A percentile compares a stretch with the other conserved stretches of the same genome.
Evolutionary conservation across 2,888 invertebrate species (phyloP).

Genomic region (Furcula furcula): DNA sequence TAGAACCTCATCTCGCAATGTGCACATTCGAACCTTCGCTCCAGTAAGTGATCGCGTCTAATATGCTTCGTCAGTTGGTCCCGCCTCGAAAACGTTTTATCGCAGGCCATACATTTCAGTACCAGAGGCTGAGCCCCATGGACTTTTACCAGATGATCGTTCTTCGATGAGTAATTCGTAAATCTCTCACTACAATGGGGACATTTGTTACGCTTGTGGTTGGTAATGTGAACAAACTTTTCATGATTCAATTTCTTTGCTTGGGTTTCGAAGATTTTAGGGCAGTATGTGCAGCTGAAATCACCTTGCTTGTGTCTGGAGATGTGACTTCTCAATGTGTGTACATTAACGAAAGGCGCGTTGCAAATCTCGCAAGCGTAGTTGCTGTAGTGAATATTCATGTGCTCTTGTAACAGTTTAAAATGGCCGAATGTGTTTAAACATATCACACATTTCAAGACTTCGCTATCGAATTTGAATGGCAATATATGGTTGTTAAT

Average conservation of each 20-base stretch:
- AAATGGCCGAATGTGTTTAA: conserved; percentile 28
- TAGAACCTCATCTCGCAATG: conserved; percentile 47
- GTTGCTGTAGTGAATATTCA: conserved; percentile 40
- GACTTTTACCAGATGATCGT: conserved; percentile 28
- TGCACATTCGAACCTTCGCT: conserved; percentile 38
- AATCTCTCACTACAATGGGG: conserved; percentile 27
- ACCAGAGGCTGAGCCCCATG: conserved; percentile 25
- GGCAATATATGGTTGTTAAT: conserved; percentile 42
- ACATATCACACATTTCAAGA: conserved; percentile 33
- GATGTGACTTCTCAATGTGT: conserved; percentile 12
- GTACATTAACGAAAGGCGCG: conserved; percentile 27
- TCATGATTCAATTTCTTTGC: conserved; percentile 35
- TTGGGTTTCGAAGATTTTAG: conserved; percentile 32
- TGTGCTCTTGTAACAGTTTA: conserved; percentile 40
- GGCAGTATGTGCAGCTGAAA: conserved; percentile 35
- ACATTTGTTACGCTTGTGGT: conserved; percentile 36
- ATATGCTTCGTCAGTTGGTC: conserved; percentile 30
- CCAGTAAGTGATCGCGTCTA: conserved; percentile 45
- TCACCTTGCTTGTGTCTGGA: conserved; percentile 16
- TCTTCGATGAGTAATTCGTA: conserved; percentile 14
- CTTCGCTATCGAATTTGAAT: conserved; percentile 42
- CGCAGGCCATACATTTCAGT: conserved; percentile 47
- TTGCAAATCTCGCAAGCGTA: conserved; percentile 39
- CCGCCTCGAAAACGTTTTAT: conserved; percentile 31
- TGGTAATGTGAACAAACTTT: conserved; percentile 27